Evolutionary conservation across 2,797 vertebrate species (phyloP).

Genomic region (Pangasius krempfi): DNA sequence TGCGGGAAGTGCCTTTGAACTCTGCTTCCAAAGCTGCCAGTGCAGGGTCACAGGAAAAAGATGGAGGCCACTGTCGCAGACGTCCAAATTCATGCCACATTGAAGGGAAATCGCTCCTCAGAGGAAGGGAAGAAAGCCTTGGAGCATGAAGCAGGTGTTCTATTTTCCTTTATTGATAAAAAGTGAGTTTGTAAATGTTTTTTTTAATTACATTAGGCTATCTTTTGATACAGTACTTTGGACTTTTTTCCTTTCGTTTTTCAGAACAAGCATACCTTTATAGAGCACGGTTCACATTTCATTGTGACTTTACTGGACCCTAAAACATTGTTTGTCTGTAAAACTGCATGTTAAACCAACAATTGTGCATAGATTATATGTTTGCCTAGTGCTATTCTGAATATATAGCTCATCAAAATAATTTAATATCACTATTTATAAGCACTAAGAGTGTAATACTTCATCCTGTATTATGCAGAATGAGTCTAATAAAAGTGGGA

Average conservation of each 20-base stretch:
- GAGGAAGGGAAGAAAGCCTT: slow-evolving; percentile 59
- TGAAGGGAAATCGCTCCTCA: slow-evolving; percentile 60
- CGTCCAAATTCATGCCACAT: slow-evolving; percentile 73
- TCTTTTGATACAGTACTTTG: slow-evolving; percentile 55
- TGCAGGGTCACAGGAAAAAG: slow-evolving; percentile 74
- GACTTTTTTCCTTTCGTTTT: slow-evolving; percentile 24
- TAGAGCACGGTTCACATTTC: slow-evolving; percentile 56
- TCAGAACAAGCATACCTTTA: slow-evolving; percentile 53
- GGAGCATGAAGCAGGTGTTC: slow-evolving; percentile 73
- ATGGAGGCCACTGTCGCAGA: slow-evolving; percentile 72
- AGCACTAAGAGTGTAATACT: slow-evolving; percentile 10
- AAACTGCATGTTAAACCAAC: slow-evolving; percentile 43
- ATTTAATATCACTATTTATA: slow-evolving; percentile 37
- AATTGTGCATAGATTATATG: slow-evolving; percentile 19
- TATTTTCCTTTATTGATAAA: slow-evolving; percentile 73
- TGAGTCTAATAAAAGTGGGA: slow-evolving; percentile 10
- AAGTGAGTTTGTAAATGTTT: slow-evolving; percentile 77
- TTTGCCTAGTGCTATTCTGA: slow-evolving; percentile 17
- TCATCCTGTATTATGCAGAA: slow-evolving; percentile 11
- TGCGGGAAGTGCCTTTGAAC: slow-evolving; percentile 83
- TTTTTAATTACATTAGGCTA: slow-evolving; percentile 72
- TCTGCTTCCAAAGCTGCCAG: slow-evolving; percentile 72
- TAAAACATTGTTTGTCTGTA: slow-evolving; percentile 58
- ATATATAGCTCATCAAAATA: slow-evolving; percentile 46
- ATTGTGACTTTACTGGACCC: slow-evolving; percentile 56